Conservation (phyloP, 2,113 vertebrate genomes). For the Proterorhinus semilunaris region DNA sequence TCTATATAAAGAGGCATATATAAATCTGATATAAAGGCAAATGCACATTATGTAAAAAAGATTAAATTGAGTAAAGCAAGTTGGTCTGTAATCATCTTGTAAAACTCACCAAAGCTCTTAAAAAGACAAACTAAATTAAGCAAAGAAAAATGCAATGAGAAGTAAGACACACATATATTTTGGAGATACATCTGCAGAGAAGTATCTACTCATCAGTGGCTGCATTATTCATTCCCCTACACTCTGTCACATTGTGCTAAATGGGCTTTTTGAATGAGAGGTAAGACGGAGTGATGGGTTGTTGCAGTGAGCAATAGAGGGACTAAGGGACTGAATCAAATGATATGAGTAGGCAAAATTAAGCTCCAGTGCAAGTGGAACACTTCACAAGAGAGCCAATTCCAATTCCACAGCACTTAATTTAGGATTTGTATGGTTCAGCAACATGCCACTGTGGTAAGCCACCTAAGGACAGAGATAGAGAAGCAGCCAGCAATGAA, state of each 20-base stretch:
- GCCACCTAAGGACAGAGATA: constrained; percentile 58
- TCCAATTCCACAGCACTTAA: constrained; percentile 75
- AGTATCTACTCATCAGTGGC: constrained; percentile 54
- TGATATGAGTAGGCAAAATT: constrained; percentile 78
- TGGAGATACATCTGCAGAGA: constrained; percentile 41
- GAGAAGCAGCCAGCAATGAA: constrained; percentile 46
- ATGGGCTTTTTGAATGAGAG: constrained; percentile 70
- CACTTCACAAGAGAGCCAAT: constrained; percentile 76
- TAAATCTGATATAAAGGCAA: too few relatives aligned
- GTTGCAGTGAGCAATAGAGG: constrained; percentile 57
- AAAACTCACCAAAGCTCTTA: neutral
- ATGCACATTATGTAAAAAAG: neutral
- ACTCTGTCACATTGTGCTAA: constrained; percentile 68
- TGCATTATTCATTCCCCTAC: constrained; percentile 69
- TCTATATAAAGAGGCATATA: too few relatives aligned
- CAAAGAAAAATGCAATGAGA: neutral
- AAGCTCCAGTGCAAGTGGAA: constrained; percentile 75
- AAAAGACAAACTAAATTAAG: neutral
- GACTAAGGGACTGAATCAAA: constrained; percentile 68
- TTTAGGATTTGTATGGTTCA: constrained; percentile 73
- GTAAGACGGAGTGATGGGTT: constrained; percentile 58
- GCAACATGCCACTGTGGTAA: constrained; percentile 55
- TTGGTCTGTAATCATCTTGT: too few relatives aligned
- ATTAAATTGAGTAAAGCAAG: neutral
- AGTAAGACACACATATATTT: constrained; percentile 29